phyloP scores from a whole-genome alignment of 2,113 vertebrate genomes.

The Archilochus colubris region DNA sequence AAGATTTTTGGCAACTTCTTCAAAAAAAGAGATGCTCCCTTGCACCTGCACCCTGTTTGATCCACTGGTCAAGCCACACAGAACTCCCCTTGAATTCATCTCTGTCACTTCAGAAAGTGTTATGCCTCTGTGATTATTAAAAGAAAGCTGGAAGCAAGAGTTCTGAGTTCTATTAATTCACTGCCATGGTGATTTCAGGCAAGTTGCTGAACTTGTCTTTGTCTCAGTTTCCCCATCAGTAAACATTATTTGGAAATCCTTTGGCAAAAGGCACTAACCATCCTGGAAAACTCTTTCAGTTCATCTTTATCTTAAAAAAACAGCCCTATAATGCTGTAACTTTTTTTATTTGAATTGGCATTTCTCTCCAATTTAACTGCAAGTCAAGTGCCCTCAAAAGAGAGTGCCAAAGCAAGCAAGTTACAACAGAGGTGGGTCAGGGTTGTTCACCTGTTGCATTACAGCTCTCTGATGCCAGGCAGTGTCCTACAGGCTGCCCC shows the following conservation, averaged over 20 bases:
- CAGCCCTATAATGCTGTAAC: neutral
- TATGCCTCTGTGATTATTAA: neutral
- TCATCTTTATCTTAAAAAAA: constrained; percentile 45
- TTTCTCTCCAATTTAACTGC: constrained; percentile 11
- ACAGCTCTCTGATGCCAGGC: neutral
- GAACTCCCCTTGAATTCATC: neutral
- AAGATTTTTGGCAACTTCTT: neutral
- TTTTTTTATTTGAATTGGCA: constrained; percentile 51
- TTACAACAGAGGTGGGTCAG: constrained; percentile 57
- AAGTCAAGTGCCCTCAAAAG: neutral
- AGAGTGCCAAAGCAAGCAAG: constrained; percentile 55
- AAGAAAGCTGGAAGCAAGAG: neutral
- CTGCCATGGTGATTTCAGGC: neutral
- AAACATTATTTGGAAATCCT: constrained; percentile 42
- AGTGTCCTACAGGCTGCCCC: neutral
- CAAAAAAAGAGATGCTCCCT: neutral
- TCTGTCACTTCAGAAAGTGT: neutral
- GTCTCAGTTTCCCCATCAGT: constrained; percentile 45
- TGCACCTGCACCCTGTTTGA: neutral
- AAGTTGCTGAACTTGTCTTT: constrained; percentile 2
- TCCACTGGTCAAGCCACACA: neutral
- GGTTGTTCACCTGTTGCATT: constrained; percentile 5
- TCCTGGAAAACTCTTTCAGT: neutral
- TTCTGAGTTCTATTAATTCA: neutral
- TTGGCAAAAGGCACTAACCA: constrained; percentile 9